A percentile compares a stretch with the other conserved stretches of the same genome.
Conservation (phyloP, 2,113 vertebrate species). For the Erinaceus europaeus region DNA sequence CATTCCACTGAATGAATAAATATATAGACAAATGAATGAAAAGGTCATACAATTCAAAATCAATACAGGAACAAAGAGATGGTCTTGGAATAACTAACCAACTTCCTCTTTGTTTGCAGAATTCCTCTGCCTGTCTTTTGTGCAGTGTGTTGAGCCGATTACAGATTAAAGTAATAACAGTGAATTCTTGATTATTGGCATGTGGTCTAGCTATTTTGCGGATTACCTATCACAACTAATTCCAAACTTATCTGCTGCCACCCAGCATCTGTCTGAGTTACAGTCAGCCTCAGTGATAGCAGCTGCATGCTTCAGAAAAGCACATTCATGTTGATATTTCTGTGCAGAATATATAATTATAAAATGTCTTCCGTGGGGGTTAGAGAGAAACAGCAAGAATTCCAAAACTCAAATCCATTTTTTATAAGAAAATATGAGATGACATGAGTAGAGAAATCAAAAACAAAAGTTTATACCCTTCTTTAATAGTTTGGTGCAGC, state of each 20-base stretch:
- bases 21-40: constrained; percentile 64
- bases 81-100: constrained; percentile 67
- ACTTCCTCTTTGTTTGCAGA: constrained; percentile 59
- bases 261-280: constrained; percentile 64
- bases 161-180: constrained; percentile 75
- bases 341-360: constrained; percentile 61
- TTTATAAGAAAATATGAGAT: neutral
- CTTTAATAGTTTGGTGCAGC: neutral
- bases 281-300: constrained; percentile 52
- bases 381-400: constrained; percentile 37
- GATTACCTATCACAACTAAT: constrained; percentile 71
- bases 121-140: constrained; percentile 57
- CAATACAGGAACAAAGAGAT: constrained; percentile 70
- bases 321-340: constrained; percentile 65
- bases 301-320: constrained; percentile 56
- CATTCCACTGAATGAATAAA: constrained; percentile 56
- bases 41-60: constrained; percentile 66
- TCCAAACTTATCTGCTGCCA: constrained; percentile 68
- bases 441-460: neutral
- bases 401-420: constrained; percentile 6
- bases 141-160: constrained; percentile 60
- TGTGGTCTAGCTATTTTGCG: constrained; percentile 54
- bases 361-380: constrained; percentile 30
- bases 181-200: constrained; percentile 70
- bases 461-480: neutral